Evolutionary conservation across 2,797 vertebrate species (phyloP).

Genomic region (Takifugu ocellatus): DNA sequence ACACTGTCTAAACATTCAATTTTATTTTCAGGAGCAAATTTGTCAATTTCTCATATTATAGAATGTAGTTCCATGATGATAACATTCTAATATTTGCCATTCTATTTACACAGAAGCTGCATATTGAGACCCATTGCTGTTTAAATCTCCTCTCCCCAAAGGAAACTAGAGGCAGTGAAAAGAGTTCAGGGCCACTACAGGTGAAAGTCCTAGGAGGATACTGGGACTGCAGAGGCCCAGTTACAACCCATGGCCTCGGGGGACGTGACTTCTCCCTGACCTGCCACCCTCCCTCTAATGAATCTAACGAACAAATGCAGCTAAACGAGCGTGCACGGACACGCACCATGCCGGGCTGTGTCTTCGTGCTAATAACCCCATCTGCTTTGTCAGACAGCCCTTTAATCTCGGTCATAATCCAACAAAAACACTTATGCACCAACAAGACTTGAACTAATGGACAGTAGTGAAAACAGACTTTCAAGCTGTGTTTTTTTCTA

Average conservation of each 20-base stretch:
- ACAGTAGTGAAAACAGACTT: neutral
- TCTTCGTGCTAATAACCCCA: conserved; percentile 22
- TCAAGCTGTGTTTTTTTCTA: too few relatives aligned
- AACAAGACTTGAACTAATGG: neutral
- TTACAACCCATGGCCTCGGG: conserved; percentile 48
- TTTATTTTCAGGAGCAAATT: neutral
- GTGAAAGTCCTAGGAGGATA: conserved; percentile 50
- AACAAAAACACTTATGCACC: conserved; percentile 28
- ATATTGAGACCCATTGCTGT: conserved; percentile 41
- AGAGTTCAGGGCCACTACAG: conserved; percentile 21
- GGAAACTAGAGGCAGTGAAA: conserved; percentile 27
- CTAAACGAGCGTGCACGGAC: conserved; percentile 40
- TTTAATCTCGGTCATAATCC: conserved; percentile 7
- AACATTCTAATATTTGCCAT: too few relatives aligned
- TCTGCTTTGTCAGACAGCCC: conserved; percentile 27
- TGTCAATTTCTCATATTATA: neutral
- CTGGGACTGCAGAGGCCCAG: conserved; percentile 42
- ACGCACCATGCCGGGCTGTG: conserved; percentile 30
- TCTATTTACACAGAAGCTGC: conserved; percentile 38
- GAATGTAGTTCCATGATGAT: too few relatives aligned
- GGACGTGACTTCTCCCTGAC: conserved; percentile 47
- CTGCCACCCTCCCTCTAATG: conserved; percentile 46
- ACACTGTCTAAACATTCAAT: neutral
- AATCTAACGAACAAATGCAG: conserved; percentile 46
- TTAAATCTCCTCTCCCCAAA: conserved; percentile 23